phyloP scores from a whole-genome alignment of 2,113 vertebrate species.

The Brachyhypopomus gauderio region DNA sequence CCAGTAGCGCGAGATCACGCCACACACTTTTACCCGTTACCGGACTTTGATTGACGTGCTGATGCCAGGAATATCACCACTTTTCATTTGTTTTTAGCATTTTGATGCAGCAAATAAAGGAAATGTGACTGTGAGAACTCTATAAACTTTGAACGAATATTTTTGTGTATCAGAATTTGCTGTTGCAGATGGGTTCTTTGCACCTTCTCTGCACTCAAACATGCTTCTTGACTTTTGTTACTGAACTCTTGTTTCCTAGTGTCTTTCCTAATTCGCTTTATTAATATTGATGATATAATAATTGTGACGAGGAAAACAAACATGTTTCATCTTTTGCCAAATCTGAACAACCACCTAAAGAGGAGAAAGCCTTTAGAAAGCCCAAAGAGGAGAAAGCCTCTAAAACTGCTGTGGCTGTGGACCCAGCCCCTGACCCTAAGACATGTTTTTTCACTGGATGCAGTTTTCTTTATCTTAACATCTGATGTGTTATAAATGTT shows the following conservation, averaged over 20 bases:
- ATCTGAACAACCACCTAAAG: slow-evolving; percentile 23
- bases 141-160: too few relatives aligned
- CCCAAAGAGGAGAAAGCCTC: not conserved
- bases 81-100: not conserved
- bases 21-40: not conserved
- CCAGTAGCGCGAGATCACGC: not conserved
- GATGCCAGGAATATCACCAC: not conserved
- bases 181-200: too few relatives aligned
- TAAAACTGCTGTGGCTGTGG: not conserved
- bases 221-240: slow-evolving; percentile 25
- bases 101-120: slow-evolving; percentile 2
- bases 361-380: not conserved
- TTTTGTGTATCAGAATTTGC: too few relatives aligned
- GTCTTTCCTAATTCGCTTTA: slow-evolving; percentile 35
- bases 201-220: not conserved
- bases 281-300: slow-evolving; percentile 22
- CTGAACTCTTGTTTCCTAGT: slow-evolving; percentile 23
- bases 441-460: not conserved
- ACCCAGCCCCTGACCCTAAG: not conserved
- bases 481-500: slow-evolving; percentile 30
- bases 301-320: slow-evolving; percentile 41
- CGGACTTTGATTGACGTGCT: not conserved
- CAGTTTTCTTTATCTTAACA: not conserved
- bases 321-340: slow-evolving; percentile 21
- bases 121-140: too few relatives aligned